phyloP scores from a whole-genome alignment of 2,888 invertebrate genomes.

The Polymixis flavicincta region DNA sequence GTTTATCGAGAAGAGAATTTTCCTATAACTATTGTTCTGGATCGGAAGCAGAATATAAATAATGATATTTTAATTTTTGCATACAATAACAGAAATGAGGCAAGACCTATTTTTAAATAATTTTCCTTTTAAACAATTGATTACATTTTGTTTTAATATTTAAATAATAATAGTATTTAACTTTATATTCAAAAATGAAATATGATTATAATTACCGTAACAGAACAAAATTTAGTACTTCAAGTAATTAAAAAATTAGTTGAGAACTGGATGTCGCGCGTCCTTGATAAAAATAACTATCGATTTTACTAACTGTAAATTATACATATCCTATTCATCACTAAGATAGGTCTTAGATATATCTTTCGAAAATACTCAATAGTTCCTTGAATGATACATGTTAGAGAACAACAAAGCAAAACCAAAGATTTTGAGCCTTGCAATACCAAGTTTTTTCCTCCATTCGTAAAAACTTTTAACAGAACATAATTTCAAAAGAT shows the following conservation, averaged over 20 bases:
- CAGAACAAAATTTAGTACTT: neutral
- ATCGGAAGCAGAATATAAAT: neutral
- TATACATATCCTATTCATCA: conserved; percentile 12
- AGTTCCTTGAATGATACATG: neutral
- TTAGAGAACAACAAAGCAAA: conserved; percentile 31
- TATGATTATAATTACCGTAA: neutral
- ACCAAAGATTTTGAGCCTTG: neutral
- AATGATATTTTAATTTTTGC: conserved; percentile 3
- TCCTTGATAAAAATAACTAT: conserved; percentile 64
- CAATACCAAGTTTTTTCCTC: no score
- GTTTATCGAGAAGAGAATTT: conserved; percentile 12
- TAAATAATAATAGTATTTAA: neutral
- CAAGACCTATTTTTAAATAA: conserved; percentile 6
- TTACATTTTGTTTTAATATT: neutral
- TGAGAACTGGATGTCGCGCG: conserved; percentile 17
- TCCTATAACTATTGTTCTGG: conserved; percentile 17
- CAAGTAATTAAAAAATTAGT: conserved; percentile 23
- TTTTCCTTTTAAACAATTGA: conserved; percentile 8
- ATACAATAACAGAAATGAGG: conserved; percentile 1
- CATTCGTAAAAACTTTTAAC: neutral
- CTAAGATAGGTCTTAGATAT: neutral
- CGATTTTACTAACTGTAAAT: conserved; percentile 51
- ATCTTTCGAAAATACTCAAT: neutral
- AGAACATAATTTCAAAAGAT: neutral
- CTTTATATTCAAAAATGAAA: neutral